These are phyloP conservation scores for Rissa tridactyla DNA, from an alignment of 2,113 vertebrate genomes.

Conservation along the genomic window DNA sequence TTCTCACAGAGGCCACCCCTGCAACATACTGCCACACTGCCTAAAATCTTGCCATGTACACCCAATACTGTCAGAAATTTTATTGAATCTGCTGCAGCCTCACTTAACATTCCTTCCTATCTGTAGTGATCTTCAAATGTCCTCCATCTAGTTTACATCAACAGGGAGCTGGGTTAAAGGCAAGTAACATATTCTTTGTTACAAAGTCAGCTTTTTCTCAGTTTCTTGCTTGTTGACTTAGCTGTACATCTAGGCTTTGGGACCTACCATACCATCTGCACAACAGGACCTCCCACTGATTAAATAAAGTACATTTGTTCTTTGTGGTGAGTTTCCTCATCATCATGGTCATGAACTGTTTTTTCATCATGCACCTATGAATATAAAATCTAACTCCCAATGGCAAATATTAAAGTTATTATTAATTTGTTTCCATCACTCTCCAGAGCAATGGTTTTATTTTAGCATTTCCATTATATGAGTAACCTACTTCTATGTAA, in stretches of 20 bases:
- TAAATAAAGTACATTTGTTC: background rate
- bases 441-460: background rate
- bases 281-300: background rate
- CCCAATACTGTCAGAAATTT: background rate
- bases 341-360: background rate
- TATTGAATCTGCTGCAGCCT: background rate
- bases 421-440: background rate
- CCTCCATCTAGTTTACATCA: background rate
- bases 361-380: background rate
- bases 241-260: background rate
- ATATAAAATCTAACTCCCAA: background rate
- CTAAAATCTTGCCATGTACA: background rate
- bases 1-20: background rate
- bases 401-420: background rate
- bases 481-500: background rate
- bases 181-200: rapidly evolving
- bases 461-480: background rate
- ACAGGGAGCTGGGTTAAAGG: background rate
- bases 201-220: background rate
- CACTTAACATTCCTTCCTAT: background rate
- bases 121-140: background rate
- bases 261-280: background rate
- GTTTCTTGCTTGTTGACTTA: background rate
- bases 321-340: background rate
- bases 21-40: rapidly evolving